Base-by-base conservation (phyloP, 92 coral and sea anemone genomes). In the Zoanthus gigantus region DNA sequence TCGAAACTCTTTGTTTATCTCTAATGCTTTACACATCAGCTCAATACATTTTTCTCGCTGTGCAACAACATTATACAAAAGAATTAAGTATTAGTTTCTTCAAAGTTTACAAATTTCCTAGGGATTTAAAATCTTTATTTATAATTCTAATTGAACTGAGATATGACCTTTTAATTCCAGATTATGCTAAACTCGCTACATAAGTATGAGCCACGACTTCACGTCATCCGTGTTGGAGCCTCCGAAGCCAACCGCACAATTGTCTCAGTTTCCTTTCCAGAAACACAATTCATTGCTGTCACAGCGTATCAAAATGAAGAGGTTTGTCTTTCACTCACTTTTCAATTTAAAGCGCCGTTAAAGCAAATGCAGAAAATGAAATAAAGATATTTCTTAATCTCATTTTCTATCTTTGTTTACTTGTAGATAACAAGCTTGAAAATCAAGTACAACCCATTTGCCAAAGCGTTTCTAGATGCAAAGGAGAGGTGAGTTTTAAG, bases 251-350 rank as follows among this genome's bases (percentile, higher is more conserved):
- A 92, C 83, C 89, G 96, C 9, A 97, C 96, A 0, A 90, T 97
- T 68, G 91, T 93, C 5, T 93, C 98, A 0, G 98, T 94, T 28
- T 97, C 98, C 8, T 97, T 97, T 87, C 94, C 95, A 46, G 99
- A 97, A 54, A 97, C 99, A 17, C 98, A 95, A 74, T 97, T 97
- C 71, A 92, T 97, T 15, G 99, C 99, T 2, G 99, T 97, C 17
- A 97, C 99, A 3, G 99, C 99, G 66, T 97, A 97, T 79, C 99
- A 97, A 54, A 97, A 97, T 87, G 99, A 97, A 86, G 99, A 97
- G 99, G 99, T 97, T 66, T 66, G 87, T 73, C 4, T 0, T 72
- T 50, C 10, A 50, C 9, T 50, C 12, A 11, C 17, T 15, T 71
- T 42, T 74, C 7, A 6, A 28, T n/a, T 16, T 79, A 32, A 37